phyloP scores from a whole-genome alignment of 1,140 invertebrate species.

The Cherax destructor region DNA sequence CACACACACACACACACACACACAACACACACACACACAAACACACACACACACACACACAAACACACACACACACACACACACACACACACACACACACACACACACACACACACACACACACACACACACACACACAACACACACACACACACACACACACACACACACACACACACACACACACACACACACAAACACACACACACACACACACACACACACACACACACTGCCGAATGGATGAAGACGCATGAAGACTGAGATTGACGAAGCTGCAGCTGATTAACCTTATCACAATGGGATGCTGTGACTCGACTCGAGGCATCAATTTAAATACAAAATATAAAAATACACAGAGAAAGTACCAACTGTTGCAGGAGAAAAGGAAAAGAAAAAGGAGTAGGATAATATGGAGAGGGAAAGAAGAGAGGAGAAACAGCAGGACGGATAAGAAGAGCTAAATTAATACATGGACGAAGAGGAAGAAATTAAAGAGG shows the following conservation, averaged over 20 bases:
- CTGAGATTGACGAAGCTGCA: not conserved
- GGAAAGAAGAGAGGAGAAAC: too few species aligned
- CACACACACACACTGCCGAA: constrained; percentile 4
- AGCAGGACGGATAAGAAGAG: not conserved
- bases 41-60: not conserved
- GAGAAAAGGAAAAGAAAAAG: too few species aligned
- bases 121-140: too few species aligned
- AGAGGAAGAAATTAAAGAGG: not conserved
- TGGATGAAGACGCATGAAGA: not conserved
- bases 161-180: constrained; percentile 20
- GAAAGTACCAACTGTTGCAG: too few species aligned
- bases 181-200: constrained; percentile 19
- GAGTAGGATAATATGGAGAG: not conserved
- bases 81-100: too few species aligned
- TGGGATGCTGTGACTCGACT: not conserved
- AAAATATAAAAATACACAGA: too few species aligned
- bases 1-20: constrained; percentile 28
- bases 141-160: not conserved
- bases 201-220: constrained; percentile 35
- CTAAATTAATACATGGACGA: not conserved
- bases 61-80: not conserved
- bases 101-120: not conserved
- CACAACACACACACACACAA: constrained; percentile 33
- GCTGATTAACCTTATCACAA: not conserved
- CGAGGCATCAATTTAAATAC: not conserved